Evolutionary conservation across 2,113 vertebrate species (phyloP).

Genomic region (human): GRCh38 chr14:47569501-47570000

Average conservation of each 20-base stretch:
- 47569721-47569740: neutral
- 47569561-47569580: neutral
- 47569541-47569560: neutral
- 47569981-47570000: neutral
- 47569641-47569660: slow-evolving; percentile 27
- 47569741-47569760: slow-evolving; percentile 5
- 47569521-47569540: neutral
- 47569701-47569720: neutral
- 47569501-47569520: neutral
- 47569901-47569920: neutral
- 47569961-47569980: neutral
- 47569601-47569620: neutral
- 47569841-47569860: slow-evolving; percentile 13
- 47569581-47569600: neutral
- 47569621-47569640: neutral
- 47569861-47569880: neutral
- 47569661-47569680: neutral
- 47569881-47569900: neutral
- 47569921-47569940: neutral
- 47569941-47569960: neutral
- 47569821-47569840: neutral
- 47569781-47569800: neutral
- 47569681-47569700: slow-evolving; percentile 47
- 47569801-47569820: neutral
- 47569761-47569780: slow-evolving; percentile 24